Conservation (phyloP, 1,140 invertebrate species). For the Macrosteles quadrilineatus region DNA sequence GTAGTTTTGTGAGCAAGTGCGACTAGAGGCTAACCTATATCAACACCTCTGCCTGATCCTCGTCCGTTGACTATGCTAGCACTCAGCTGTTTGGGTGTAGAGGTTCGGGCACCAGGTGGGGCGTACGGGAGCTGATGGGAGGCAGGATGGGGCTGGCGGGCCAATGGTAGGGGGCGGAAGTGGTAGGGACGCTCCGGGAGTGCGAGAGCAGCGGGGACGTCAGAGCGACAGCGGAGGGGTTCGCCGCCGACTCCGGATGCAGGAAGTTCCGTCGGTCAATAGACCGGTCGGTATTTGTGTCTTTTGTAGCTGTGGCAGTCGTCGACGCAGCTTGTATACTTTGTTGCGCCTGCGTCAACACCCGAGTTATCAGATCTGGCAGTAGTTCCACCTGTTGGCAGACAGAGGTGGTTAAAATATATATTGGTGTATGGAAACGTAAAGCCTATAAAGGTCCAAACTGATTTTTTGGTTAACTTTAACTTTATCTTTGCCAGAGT, state of each 20-base stretch:
- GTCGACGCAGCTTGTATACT: conserved; percentile 52
- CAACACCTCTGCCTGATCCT: conserved; percentile 28
- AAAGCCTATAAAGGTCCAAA: no score
- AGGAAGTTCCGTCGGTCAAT: conserved; percentile 80
- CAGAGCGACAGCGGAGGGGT: conserved; percentile 45
- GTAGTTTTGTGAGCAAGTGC: not conserved
- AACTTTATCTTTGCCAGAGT: no score
- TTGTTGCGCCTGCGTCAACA: conserved; percentile 65
- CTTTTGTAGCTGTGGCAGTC: conserved; percentile 15
- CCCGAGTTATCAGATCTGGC: conserved; percentile 77
- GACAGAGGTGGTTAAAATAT: no score
- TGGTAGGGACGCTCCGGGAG: conserved; percentile 57
- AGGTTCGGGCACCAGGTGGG: conserved; percentile 71
- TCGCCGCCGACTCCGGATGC: conserved; percentile 69
- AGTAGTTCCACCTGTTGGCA: conserved; percentile 79
- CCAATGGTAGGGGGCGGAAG: conserved; percentile 63
- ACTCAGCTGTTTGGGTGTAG: conserved; percentile 54
- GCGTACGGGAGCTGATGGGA: conserved; percentile 66
- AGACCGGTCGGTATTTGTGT: conserved; percentile 55
- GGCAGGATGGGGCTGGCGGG: conserved; percentile 71
- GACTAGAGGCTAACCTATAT: conserved; percentile 26
- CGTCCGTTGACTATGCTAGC: conserved; percentile 29
- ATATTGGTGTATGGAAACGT: not conserved
- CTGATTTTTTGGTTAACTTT: no score
- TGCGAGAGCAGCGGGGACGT: conserved; percentile 57